Conservation (phyloP, 1,140 invertebrate species). For the Platyscapa corneri region DNA sequence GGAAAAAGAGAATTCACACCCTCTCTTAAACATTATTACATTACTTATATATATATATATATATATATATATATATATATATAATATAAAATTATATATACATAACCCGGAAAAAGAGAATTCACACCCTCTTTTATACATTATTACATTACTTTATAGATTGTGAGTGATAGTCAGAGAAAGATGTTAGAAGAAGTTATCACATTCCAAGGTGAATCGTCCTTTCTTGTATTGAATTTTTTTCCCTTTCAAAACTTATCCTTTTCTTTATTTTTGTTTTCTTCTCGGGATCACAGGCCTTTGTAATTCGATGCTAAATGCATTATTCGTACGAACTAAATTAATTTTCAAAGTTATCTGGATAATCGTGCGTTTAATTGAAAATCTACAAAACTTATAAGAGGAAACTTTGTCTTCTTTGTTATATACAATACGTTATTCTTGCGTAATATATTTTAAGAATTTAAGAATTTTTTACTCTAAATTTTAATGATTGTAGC, state of each 20-base stretch:
- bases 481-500: not conserved
- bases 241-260: not conserved
- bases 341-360: not conserved
- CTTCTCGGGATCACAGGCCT: not conserved
- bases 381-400: not conserved
- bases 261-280: not conserved
- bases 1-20: not conserved
- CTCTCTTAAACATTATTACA: not conserved
- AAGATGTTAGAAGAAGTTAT: not conserved
- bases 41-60: too few species aligned
- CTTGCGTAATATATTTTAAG: not conserved
- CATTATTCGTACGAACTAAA: not conserved
- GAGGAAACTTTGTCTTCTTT: not conserved
- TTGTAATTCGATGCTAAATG: not conserved
- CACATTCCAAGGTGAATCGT: not conserved
- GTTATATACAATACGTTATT: too few species aligned
- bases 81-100: too few species aligned
- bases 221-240: conserved; percentile 4
- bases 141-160: not conserved
- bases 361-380: not conserved
- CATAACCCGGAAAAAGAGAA: too few species aligned
- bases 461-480: not conserved
- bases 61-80: too few species aligned
- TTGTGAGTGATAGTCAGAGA: too few species aligned
- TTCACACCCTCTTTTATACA: not conserved